Base-by-base conservation (phyloP, 2,888 invertebrate species). In the Zeuzera pyrina region DNA sequence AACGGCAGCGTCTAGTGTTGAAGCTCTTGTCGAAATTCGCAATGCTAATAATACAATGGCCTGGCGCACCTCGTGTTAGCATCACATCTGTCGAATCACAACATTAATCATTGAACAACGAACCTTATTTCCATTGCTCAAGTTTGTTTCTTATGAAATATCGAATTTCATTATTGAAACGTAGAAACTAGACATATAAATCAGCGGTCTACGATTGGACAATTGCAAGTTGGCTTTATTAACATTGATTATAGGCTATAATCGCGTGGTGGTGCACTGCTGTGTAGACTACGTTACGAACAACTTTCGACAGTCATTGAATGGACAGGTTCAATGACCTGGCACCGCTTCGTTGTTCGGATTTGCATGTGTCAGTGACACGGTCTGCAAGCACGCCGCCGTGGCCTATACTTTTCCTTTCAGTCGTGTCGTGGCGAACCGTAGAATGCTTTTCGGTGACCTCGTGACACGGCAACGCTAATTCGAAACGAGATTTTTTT, bases 301-400 rank as follows among this genome's bases (percentile, higher is more conserved):
- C 68, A 76, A 79, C 76, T 83, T 83, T 81, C 79, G 78, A 76
- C 79, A 77, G 74, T 76, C 76, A 76, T 74, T 79, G 74, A 78
- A 77, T 76, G 72, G 64, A 53, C n/a, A 56, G 56, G 79, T 66
- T 78, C 78, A 61, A 65, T 67, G 77, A 76, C 79, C 79, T 62
- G 59, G 50, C 66, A 59, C 55, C 66, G 67, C 64, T 67, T 66
- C 69, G 69, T 60, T 58, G 63, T 68, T 63, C 67, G 60, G 61
- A 78, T 83, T 79, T 81, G 79, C 81, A 83, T 79, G 77, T 78
- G 81, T 81, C 81, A 79, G 66, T 79, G 81, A 81, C 81, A 70
- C 69, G 65, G 65, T 62, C 62, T 65, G 71, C 67, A 68, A 58
- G 45, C 57, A 46, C 58, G 59, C 43, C 52, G 45, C 49, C 52